Base-by-base conservation (phyloP, 2,113 vertebrate species). In the Carollia perspicillata region DNA sequence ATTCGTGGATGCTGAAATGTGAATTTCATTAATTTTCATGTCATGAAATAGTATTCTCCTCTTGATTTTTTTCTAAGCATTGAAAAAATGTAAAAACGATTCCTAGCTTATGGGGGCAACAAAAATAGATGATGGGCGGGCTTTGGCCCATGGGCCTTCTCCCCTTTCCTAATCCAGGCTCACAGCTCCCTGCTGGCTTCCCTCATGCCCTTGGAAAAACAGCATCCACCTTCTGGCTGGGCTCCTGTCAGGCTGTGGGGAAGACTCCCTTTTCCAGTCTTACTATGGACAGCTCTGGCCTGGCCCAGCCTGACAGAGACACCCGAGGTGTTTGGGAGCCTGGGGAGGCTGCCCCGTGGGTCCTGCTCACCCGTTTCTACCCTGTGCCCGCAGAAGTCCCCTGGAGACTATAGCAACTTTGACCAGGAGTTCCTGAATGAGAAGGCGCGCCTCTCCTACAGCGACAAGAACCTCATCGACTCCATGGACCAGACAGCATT, bases 401-500 rank as follows among this genome's bases (percentile, higher is more conserved):
- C 99, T 0, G 99, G 99, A 16, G 99, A 99, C 97, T 99, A 99
- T 98, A 99, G 97, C 98, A 99, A 99, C 98, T 99, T 99, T 23
- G 99, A 99, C 98, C 99, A 99, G 33, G 99, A 99, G 97, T 99
- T 99, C 97, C 99, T 99, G 93, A 99, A 98, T 0, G 99, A 99
- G 98, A 99, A 99, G 97, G 98, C 99, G 0, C 99, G 99, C 53
- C 92, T 99, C 44, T 99, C 99, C 22, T 98, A 99, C 98, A 99
- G 99, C 0, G 99, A 99, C 95, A 99, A 99, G 98, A 99, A 99
- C 97, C 98, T 99, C 96, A 99, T 99, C 0, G 99, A 99, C 96
- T 99, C 99, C 97, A 99, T 99, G 99, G 99, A 99, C 98, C 99
- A 99, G 96, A 89, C 98, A 0, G 99, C 99, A 0, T 99, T 99